Percentiles rank a stretch among this genome's conserved stretches.
These are phyloP conservation scores for Theropithecus gelada DNA, from an alignment of 2,113 vertebrate genomes.

Conservation along the genomic window DNA sequence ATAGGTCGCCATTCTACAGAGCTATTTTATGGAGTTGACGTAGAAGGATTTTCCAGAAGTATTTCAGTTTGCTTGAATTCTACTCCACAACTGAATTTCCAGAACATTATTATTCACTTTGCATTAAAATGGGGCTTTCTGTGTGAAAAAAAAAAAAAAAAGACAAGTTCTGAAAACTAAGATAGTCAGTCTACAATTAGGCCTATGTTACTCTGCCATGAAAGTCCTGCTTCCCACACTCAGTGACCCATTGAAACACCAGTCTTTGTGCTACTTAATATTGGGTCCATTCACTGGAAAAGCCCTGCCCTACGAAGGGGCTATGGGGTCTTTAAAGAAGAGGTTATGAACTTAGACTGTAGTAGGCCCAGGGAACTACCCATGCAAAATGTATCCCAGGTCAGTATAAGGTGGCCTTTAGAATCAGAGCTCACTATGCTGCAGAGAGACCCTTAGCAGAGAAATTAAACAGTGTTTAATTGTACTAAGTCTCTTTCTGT, in stretches of 20 bases:
- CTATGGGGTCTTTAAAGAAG: not conserved
- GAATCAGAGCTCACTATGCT: not conserved
- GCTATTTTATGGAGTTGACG: not conserved
- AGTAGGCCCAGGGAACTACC: not conserved
- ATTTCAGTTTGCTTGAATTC: conserved; percentile 28
- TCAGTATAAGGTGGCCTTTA: not conserved
- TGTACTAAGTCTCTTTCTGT: not conserved
- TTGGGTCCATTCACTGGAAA: not conserved
- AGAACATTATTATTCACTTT: not conserved
- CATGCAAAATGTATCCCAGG: not conserved
- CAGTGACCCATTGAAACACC: not conserved
- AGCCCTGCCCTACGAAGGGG: not conserved
- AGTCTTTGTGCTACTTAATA: not conserved
- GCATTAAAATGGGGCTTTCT: not conserved
- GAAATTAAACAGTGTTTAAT: not conserved
- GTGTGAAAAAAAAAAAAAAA: not conserved
- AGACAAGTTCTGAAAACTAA: not conserved
- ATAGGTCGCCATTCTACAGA: not conserved
- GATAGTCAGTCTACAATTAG: not conserved
- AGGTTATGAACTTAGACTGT: not conserved
- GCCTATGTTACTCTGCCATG: not conserved
- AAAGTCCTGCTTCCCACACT: not conserved
- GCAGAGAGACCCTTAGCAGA: not conserved
- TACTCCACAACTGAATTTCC: not conserved
- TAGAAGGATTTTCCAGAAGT: not conserved